Evolutionary conservation across 1,140 invertebrate species (phyloP).

Genomic region (Drosophila azteca): DNA sequence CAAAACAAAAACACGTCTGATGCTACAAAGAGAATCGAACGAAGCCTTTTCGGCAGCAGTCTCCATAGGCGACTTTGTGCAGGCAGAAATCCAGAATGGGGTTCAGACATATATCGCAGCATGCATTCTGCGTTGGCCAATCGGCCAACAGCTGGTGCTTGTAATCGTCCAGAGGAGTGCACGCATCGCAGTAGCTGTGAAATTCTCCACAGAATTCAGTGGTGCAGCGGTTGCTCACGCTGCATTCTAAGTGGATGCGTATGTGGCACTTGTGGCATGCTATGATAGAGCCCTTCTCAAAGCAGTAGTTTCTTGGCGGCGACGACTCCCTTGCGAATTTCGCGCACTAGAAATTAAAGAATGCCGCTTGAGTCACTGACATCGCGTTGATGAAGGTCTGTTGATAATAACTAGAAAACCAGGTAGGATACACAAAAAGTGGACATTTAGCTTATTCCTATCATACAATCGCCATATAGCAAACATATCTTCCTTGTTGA

Average conservation of each 20-base stretch:
- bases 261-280: constrained; percentile 46
- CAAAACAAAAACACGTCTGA: too few relatives aligned
- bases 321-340: constrained; percentile 56
- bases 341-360: constrained; percentile 61
- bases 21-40: too few relatives aligned
- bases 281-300: constrained; percentile 37
- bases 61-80: constrained; percentile 31
- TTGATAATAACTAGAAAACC: constrained; percentile 56
- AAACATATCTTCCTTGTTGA: too few relatives aligned
- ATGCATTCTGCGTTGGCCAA: constrained; percentile 10
- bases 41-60: constrained; percentile 71
- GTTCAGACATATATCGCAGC: constrained; percentile 57
- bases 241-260: constrained; percentile 57
- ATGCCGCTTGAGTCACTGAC: constrained; percentile 64
- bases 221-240: constrained; percentile 25
- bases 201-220: constrained; percentile 48
- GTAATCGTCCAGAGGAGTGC: constrained; percentile 47
- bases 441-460: too few relatives aligned
- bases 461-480: too few relatives aligned
- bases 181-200: constrained; percentile 45
- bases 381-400: constrained; percentile 61
- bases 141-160: constrained; percentile 12
- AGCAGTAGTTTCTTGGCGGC: constrained; percentile 51
- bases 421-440: too few relatives aligned
- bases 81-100: constrained; percentile 23